phyloP scores from a whole-genome alignment of 2,797 vertebrate species.

The Oryzias sinensis region DNA sequence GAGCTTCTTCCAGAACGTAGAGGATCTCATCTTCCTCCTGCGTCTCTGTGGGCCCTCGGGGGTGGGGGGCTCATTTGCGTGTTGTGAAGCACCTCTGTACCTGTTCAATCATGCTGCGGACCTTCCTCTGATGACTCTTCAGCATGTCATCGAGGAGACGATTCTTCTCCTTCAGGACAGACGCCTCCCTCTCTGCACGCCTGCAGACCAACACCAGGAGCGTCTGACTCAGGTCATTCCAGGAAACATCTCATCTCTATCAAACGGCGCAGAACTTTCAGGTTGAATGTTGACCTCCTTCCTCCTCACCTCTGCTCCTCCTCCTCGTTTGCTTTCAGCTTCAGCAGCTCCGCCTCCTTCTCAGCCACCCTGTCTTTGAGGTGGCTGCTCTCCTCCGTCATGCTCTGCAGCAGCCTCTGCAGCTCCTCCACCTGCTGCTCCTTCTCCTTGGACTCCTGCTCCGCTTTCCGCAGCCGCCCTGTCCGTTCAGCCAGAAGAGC shows the following conservation, averaged over 20 bases:
- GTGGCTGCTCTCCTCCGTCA: slow-evolving; percentile 81
- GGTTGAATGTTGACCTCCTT: no score
- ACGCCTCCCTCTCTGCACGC: slow-evolving; percentile 80
- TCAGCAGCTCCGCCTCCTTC: slow-evolving; percentile 78
- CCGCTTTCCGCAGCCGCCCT: slow-evolving; percentile 64
- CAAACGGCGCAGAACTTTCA: no score
- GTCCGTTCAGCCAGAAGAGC: slow-evolving; percentile 70
- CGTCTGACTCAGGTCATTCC: no score
- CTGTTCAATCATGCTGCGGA: slow-evolving; percentile 96
- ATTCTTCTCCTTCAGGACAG: slow-evolving; percentile 86
- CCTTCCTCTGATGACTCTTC: slow-evolving; percentile 93
- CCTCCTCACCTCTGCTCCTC: slow-evolving; percentile 75
- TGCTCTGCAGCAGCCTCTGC: slow-evolving; percentile 76
- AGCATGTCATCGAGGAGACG: slow-evolving; percentile 94
- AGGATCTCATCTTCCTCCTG: no score
- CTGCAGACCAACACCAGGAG: slow-evolving; percentile 59
- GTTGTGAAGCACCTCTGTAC: slow-evolving; percentile 58
- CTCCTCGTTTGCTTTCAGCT: slow-evolving; percentile 63
- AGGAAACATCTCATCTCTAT: no score
- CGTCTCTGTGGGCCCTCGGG: no score
- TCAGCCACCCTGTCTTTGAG: slow-evolving; percentile 78
- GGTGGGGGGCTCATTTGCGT: no score
- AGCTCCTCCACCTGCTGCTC: slow-evolving; percentile 77
- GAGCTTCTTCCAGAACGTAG: no score
- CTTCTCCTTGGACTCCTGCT: slow-evolving; percentile 61